Conservation (phyloP, 2,888 invertebrate genomes). For the Plemyria rubiginata region DNA sequence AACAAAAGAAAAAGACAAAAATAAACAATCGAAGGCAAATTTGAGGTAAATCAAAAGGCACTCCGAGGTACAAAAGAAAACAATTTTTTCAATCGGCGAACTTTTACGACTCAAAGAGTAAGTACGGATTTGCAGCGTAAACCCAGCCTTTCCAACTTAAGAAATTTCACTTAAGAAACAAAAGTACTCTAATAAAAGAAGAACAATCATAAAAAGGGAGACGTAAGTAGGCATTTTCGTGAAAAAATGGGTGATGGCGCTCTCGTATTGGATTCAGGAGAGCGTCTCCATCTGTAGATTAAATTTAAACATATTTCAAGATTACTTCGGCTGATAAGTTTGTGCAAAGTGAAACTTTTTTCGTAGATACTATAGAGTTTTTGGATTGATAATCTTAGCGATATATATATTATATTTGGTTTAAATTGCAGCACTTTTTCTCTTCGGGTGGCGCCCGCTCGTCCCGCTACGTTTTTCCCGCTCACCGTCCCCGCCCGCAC, state of each 20-base stretch:
- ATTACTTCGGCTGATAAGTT: slow-evolving; percentile 26
- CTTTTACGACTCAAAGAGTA: slow-evolving; percentile 77
- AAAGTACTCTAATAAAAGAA: slow-evolving; percentile 84
- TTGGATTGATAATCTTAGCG: too few species aligned
- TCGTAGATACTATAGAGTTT: too few species aligned
- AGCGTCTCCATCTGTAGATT: slow-evolving; percentile 36
- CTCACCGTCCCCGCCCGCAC: too few species aligned
- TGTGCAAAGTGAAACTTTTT: slow-evolving; percentile 4
- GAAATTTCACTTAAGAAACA: slow-evolving; percentile 83
- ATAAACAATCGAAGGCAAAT: slow-evolving; percentile 28
- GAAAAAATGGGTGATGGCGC: slow-evolving; percentile 50
- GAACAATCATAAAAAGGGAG: slow-evolving; percentile 82
- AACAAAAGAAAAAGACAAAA: slow-evolving; percentile 6
- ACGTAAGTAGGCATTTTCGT: slow-evolving; percentile 70
- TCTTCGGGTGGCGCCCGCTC: too few species aligned
- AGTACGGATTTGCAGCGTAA: slow-evolving; percentile 79
- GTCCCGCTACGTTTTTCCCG: too few species aligned
- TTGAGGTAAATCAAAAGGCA: slow-evolving; percentile 38
- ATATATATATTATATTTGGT: too few species aligned
- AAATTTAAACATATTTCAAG: slow-evolving; percentile 33
- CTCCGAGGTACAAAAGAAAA: slow-evolving; percentile 50
- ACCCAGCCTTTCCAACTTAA: slow-evolving; percentile 76
- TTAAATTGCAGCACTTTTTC: too few species aligned
- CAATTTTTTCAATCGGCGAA: slow-evolving; percentile 78
- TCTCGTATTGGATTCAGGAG: slow-evolving; percentile 39